Base-by-base conservation (phyloP, 2,888 invertebrate genomes). In the Biston betularia region DNA sequence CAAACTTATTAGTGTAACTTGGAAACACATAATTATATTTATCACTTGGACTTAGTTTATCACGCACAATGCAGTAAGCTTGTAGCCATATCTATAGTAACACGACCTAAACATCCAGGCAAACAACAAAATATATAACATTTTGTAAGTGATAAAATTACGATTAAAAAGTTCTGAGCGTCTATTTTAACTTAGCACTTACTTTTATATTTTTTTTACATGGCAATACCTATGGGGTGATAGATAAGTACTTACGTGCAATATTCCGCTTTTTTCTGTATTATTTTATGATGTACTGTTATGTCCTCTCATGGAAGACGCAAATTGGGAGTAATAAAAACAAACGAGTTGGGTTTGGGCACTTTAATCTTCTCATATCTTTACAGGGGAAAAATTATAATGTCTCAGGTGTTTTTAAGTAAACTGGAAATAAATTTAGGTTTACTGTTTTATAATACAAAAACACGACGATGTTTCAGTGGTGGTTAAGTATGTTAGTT, bases 361-460 rank as follows among this genome's bases (percentile, higher is more conserved):
- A 66, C 52, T 66, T 55, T 67, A 67, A 67, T 67, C 58, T 62
- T 58, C 54, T 63, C 53, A 38, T 58, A 66, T 66, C 24, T 66
- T 67, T 53, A 49, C 66, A 54, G 50, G 34, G 50, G 38, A 35
- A 44, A 65, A 65, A 60, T 65, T 65, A 55, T 65, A 55, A 59
- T 53, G 60, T 58, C 60, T 65, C 65, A 65, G 65, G 65, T 65
- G 65, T 60, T 65, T 55, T 53, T 45, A 38, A 49, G 44, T 24
- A 24, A 24, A 24, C 24, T 24, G 24, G 48, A 66, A 66, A 53
- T 53, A 53, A 42, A 62, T 66, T 54, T 62, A 38, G 24, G 66
- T 62, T 53, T 57, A 66, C 57, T 48, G 48, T 61, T 52, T 55
- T 24, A 12, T 50, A 12, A 33, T 33, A 15, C 15, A 11, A 44